Base-by-base conservation (phyloP, 2,888 invertebrate species). In the Ophion slaviceki region DNA sequence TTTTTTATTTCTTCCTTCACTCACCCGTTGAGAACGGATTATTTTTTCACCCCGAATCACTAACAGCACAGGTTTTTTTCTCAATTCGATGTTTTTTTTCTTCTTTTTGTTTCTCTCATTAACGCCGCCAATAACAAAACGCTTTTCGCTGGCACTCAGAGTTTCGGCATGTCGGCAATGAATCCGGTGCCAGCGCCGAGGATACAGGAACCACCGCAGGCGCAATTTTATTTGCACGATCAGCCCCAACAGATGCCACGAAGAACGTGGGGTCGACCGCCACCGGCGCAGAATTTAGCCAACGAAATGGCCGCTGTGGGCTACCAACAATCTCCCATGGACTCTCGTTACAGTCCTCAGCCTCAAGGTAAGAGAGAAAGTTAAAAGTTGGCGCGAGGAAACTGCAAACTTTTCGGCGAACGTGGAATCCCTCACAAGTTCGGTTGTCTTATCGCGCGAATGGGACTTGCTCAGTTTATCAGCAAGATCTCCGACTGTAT, bases 221-320 rank as follows among this genome's bases (percentile, higher is more conserved):
- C 95, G 88, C 96, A 97, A 93, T 97, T 97, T 94, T 97, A 96
- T 94, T 94, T 97, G 90, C 97, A 97, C 92, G 97, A 97, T 91
- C 95, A 95, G 87, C 95, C 95, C 20, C 90, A 93, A 80, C 90
- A 93, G 79, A 92, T 93, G 83, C 91, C 94, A 93, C 94, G 93
- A 94, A 92, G 94, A 89, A 94, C 95, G 88, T 95, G 94, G 95
- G 93, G 94, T 59, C 94, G 94, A 74, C 94, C 94, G 36, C 93
- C 94, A 24, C 92, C 93, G 7, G 92, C 94, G 81, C 95, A 94
- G 84, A 93, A 90, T 87, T 90, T 94, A 86, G 91, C 93, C 8
- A 94, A 92, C 81, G 94, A 94, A 90, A 92, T 94, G 90, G 91
- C 92, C 61, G 91, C 91, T 11, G 92, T 92, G 6, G 92, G 92